Percentiles rank a stretch among this genome's conserved stretches.
phyloP scores from a whole-genome alignment of 2,113 vertebrate species.

The Odontophorus gujanensis region DNA sequence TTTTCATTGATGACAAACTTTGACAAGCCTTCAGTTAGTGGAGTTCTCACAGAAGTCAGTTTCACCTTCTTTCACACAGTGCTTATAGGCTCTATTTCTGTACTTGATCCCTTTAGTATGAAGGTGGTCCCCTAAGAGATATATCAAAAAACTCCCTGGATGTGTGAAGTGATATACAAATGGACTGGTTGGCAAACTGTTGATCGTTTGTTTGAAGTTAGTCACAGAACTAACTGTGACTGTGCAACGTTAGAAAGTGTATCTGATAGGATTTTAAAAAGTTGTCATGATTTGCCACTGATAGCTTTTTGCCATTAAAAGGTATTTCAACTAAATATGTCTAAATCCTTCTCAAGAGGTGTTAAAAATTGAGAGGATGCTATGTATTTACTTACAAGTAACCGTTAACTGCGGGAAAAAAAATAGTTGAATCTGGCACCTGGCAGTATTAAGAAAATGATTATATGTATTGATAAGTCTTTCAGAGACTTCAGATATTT shows the following conservation, averaged over 20 bases:
- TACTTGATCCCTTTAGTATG: background rate
- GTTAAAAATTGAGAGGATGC: background rate
- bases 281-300: background rate
- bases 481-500: background rate
- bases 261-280: background rate
- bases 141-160: background rate
- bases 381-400: background rate
- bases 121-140: background rate
- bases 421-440: background rate
- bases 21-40: background rate
- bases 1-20: constrained; percentile 9
- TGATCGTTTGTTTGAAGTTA: background rate
- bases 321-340: background rate
- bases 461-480: background rate
- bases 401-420: background rate
- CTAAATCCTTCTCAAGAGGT: background rate
- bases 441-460: background rate
- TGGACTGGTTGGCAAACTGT: background rate
- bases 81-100: background rate
- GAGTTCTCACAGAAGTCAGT: background rate
- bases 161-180: background rate
- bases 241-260: background rate
- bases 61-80: background rate
- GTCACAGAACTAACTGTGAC: background rate
- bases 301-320: background rate